These are phyloP conservation scores for Leptogaster cylindrica DNA, from an alignment of 2,888 invertebrate genomes.

Conservation along the genomic window DNA sequence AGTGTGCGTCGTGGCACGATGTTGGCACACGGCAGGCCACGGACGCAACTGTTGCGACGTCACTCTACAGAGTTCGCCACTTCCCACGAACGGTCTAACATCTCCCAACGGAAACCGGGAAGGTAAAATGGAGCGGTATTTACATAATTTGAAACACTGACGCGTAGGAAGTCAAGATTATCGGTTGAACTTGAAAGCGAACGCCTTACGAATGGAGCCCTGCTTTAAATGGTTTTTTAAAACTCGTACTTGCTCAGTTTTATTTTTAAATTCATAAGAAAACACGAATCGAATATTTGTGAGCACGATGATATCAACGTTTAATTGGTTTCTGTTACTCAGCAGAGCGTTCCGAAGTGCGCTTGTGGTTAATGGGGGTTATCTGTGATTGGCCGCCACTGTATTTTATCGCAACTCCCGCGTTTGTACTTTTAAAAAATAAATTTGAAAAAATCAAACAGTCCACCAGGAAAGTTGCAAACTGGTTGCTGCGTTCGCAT, in stretches of 20 bases:
- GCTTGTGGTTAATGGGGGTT: neutral
- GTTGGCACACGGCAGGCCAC: conserved; percentile 22
- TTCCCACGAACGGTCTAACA: neutral
- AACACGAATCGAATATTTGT: neutral
- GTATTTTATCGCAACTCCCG: conserved; percentile 28
- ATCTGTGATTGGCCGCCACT: neutral
- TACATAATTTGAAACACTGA: conserved; percentile 11
- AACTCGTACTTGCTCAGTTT: too few species aligned
- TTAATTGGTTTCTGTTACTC: conserved; percentile 21
- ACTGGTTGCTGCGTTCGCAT: conserved; percentile 7
- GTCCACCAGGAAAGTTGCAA: too few species aligned
- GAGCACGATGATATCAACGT: conserved; percentile 2
- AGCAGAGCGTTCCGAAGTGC: neutral
- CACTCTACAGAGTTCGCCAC: neutral
- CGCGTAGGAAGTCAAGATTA: conserved; percentile 1
- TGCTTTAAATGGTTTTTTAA: neutral
- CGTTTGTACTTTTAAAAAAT: too few species aligned
- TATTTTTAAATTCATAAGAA: neutral
- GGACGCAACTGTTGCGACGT: conserved; percentile 6
- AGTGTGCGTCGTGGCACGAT: neutral
- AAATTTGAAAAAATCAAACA: too few species aligned
- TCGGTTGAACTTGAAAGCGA: neutral
- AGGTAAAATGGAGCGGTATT: conserved; percentile 23
- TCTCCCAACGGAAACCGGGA: neutral
- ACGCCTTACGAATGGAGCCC: neutral